Percentiles rank a stretch among this genome's conserved stretches.
Conservation (phyloP, 2,888 invertebrate genomes). For the Sinotaia quadrata region DNA sequence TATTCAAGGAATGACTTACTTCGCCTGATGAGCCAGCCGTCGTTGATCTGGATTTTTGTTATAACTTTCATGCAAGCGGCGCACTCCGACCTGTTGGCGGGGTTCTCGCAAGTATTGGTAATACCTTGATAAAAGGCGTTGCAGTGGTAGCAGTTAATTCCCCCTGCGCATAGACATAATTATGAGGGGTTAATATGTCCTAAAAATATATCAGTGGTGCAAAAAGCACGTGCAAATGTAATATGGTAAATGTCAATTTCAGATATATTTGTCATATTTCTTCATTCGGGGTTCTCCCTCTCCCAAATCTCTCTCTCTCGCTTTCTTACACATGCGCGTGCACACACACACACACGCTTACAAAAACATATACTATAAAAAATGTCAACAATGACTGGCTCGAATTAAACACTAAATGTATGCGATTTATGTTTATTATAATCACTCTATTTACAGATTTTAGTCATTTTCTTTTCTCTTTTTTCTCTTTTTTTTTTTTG, state of each 20-base stretch:
- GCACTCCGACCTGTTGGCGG: conserved; percentile 45
- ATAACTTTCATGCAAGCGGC: conserved; percentile 55
- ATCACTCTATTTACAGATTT: too few relatives aligned
- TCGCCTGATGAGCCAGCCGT: conserved; percentile 23
- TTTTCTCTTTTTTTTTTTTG: too few relatives aligned
- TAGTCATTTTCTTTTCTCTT: too few relatives aligned
- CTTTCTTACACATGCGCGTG: neutral
- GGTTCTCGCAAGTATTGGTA: conserved; percentile 49
- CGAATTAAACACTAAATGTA: too few relatives aligned
- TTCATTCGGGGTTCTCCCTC: neutral
- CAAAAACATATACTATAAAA: neutral
- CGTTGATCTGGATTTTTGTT: conserved; percentile 50
- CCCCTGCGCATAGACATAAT: too few relatives aligned
- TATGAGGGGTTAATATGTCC: too few relatives aligned
- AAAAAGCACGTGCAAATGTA: too few relatives aligned
- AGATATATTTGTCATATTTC: neutral
- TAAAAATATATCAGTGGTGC: too few relatives aligned
- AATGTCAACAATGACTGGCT: too few relatives aligned
- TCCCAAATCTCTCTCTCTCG: neutral
- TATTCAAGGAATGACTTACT: conserved; percentile 9
- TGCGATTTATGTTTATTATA: too few relatives aligned
- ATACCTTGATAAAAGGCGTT: conserved; percentile 52
- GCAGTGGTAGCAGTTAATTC: conserved; percentile 55
- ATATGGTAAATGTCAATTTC: too few relatives aligned
- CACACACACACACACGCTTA: conserved; percentile 8